Evolutionary conservation across 2,797 vertebrate genomes (phyloP), one percentile per base, ranked within the genome.

Genomic region (Brachyalestes nurse): DNA sequence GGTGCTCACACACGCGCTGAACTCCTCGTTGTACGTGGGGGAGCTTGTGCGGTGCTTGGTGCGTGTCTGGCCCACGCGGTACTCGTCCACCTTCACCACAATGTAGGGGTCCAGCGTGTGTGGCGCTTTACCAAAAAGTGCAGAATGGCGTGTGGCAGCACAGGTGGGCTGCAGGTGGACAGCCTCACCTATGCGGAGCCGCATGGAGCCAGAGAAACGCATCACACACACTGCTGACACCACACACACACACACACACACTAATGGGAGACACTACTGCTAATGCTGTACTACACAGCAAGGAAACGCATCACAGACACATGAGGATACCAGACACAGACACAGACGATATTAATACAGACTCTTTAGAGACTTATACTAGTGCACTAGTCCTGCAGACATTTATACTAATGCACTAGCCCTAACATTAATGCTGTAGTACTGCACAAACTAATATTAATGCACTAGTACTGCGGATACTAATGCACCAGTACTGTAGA

Each of bases 21-120:
- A 99, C 88, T 99, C 97, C 90, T 99, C 97, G 73, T 99, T 99
- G 92, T 95, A 99, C 0, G 97, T 99, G 72, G 98, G 98, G 57
- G 90, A 93, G 94, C 96, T 98, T 88, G 96, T 99, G 88, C 97
- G 97, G 91, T 96, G 97, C 80, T 99, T 99, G 86, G 95, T 95
- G 90, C 93, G 95, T 8, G 98, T 99, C 83, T 97, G 97, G 62
- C 97, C 98, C 0, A 99, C 93, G 13, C 97, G 96, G 78, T 86
- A 91, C 86, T 98, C 96, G 91, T 99, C 97, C 91, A 99, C 97
- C 85, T 97, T 99, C 85, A 99, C 91, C 7, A 97, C 93, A 40
- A 99, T 94, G 90, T 99, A 99, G 1, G 98, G 97, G 86, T 99
- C 97, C 91, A 99, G 84, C 7, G 28, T 0, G 10, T 93, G 91